Conservation (phyloP, 2,113 vertebrate species). For the Plecotus auritus region DNA sequence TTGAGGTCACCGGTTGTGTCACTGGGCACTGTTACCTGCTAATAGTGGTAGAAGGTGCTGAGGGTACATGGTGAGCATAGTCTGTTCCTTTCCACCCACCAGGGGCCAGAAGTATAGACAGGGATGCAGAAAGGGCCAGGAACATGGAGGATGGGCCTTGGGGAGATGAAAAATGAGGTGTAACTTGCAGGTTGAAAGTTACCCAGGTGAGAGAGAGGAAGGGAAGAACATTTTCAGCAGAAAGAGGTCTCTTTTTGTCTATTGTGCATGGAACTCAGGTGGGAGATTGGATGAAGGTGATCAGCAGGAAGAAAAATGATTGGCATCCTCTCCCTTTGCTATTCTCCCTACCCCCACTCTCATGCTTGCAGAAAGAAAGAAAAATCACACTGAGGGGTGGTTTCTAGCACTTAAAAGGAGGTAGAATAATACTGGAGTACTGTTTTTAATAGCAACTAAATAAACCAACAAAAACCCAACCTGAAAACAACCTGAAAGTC, state of each 20-base stretch:
- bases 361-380: neutral
- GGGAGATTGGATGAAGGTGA: neutral
- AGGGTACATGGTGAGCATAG: rapidly evolving
- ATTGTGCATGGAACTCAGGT: neutral
- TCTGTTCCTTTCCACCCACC: neutral
- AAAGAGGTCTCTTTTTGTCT: neutral
- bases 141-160: neutral
- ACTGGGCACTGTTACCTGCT: rapidly evolving
- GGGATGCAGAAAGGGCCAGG: neutral
- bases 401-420: neutral
- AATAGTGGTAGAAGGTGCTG: rapidly evolving
- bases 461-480: neutral
- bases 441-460: neutral
- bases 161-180: neutral
- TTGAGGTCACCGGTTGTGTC: neutral
- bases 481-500: neutral
- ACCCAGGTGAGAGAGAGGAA: neutral
- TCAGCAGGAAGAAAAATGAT: neutral
- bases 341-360: neutral
- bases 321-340: neutral
- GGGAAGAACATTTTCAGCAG: neutral
- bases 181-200: neutral
- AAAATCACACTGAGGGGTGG: neutral
- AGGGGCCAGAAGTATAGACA: neutral
- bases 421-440: neutral